Conservation (phyloP, 2,888 invertebrate species). For the Cantharis rustica region DNA sequence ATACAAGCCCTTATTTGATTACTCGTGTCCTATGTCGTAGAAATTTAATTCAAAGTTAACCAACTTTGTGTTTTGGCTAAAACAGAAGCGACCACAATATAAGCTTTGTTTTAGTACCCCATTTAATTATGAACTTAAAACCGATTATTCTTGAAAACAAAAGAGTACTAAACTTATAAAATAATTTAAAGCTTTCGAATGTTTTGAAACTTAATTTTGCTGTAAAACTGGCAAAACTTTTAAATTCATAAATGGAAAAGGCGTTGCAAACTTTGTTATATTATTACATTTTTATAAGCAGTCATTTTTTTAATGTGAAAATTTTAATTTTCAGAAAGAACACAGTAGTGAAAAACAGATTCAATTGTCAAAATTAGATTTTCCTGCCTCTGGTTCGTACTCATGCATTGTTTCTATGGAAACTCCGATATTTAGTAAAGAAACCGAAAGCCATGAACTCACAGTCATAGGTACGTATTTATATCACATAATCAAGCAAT, state of each 20-base stretch:
- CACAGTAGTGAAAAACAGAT: conserved; percentile 71
- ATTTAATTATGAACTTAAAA: conserved; percentile 19
- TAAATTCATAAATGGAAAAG: not conserved
- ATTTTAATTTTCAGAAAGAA: conserved; percentile 62
- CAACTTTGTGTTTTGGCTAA: not conserved
- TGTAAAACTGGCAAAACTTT: conserved; percentile 1
- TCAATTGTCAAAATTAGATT: conserved; percentile 74
- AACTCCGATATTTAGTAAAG: conserved; percentile 81
- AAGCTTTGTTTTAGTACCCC: conserved; percentile 6
- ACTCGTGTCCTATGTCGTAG: conserved; percentile 11
- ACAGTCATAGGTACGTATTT: conserved; percentile 77
- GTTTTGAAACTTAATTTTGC: conserved; percentile 17
- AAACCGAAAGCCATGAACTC: conserved; percentile 75
- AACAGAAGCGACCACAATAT: conserved; percentile 5
- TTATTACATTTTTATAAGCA: not conserved
- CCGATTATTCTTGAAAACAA: conserved; percentile 13
- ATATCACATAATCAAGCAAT: conserved; percentile 15
- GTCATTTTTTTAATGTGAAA: conserved; percentile 3
- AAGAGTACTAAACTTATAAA: not conserved
- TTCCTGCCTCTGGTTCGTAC: conserved; percentile 78
- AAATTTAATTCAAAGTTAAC: conserved; percentile 14
- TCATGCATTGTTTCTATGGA: conserved; percentile 82
- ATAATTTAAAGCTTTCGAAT: conserved; percentile 3
- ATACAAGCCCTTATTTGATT: conserved; percentile 12
- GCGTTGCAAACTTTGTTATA: not conserved